Conservation (phyloP, 2,113 vertebrate species). For the Alexandromys fortis region DNA sequence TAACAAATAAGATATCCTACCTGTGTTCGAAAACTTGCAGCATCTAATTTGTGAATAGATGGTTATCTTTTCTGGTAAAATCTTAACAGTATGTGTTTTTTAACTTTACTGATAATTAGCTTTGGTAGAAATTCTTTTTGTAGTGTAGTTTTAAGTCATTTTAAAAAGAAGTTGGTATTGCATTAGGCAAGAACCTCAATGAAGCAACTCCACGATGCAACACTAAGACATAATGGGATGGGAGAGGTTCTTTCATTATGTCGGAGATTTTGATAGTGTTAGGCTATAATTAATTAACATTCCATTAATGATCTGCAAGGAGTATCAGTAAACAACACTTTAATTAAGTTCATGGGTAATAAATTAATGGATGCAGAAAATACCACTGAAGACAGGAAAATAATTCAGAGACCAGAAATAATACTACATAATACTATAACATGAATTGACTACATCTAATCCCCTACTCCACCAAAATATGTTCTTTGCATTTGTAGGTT, state of each 20-base stretch:
- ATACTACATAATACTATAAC: slow-evolving; percentile 35
- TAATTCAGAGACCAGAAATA: slow-evolving; percentile 41
- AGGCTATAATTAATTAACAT: slow-evolving; percentile 57
- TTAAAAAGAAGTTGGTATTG: slow-evolving; percentile 47
- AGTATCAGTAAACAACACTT: slow-evolving; percentile 60
- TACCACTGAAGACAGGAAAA: slow-evolving; percentile 61
- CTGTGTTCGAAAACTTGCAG: slow-evolving; percentile 3
- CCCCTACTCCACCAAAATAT: background rate
- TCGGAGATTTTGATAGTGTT: slow-evolving; percentile 44
- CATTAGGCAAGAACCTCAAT: slow-evolving; percentile 15
- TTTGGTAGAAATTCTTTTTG: background rate
- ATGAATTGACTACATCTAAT: slow-evolving; percentile 12
- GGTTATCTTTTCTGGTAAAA: slow-evolving; percentile 28
- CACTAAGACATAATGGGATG: slow-evolving; percentile 58
- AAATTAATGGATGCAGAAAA: slow-evolving; percentile 64
- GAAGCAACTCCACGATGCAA: slow-evolving; percentile 13
- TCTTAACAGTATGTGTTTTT: slow-evolving; percentile 28
- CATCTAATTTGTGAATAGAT: background rate
- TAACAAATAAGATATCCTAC: slow-evolving; percentile 13
- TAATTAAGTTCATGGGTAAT: slow-evolving; percentile 65
- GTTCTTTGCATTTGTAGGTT: background rate
- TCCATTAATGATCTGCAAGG: slow-evolving; percentile 62
- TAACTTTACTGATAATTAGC: slow-evolving; percentile 50
- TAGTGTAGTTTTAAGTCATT: slow-evolving; percentile 35
- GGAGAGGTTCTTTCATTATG: slow-evolving; percentile 58